Evolutionary conservation across 1,140 invertebrate genomes (phyloP).

Genomic region (Chrysoperla carnea): DNA sequence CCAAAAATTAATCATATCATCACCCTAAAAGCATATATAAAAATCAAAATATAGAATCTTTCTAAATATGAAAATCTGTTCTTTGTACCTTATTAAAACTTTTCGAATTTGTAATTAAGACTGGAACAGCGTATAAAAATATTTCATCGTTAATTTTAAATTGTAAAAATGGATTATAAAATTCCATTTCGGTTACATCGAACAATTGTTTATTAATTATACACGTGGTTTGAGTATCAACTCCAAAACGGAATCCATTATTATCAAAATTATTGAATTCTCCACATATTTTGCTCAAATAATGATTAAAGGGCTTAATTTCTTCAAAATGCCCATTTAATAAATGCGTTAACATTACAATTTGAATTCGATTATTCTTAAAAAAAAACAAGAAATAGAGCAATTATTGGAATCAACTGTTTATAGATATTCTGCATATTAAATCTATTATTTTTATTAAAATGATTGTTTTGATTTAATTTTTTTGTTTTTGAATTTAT

Average conservation of each 20-base stretch:
- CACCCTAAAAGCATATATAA: constrained; percentile 23
- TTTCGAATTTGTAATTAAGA: constrained; percentile 23
- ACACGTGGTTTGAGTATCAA: constrained; percentile 31
- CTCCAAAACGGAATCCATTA: constrained; percentile 33
- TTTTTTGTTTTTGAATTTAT: no score
- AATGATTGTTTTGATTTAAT: no score
- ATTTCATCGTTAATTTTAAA: constrained; percentile 24
- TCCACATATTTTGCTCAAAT: constrained; percentile 26
- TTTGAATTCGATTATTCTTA: no score
- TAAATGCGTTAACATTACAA: no score
- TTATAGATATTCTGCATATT: no score
- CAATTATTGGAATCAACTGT: no score
- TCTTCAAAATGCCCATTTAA: constrained; percentile 14
- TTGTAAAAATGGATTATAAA: constrained; percentile 36
- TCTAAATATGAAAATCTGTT: no score
- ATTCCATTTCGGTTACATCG: constrained; percentile 24
- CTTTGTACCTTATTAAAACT: constrained; percentile 1
- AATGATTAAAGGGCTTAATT: constrained; percentile 10
- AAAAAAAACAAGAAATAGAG: no score
- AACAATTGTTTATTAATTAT: constrained; percentile 28
- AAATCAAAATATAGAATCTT: no score
- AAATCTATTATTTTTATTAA: no score
- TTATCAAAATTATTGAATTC: constrained; percentile 23
- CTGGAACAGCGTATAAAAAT: constrained; percentile 32
- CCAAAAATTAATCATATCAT: constrained; percentile 28